These are phyloP conservation scores for Paedocypris micromegethes DNA, from an alignment of 2,797 vertebrate species.

Conservation along the genomic window DNA sequence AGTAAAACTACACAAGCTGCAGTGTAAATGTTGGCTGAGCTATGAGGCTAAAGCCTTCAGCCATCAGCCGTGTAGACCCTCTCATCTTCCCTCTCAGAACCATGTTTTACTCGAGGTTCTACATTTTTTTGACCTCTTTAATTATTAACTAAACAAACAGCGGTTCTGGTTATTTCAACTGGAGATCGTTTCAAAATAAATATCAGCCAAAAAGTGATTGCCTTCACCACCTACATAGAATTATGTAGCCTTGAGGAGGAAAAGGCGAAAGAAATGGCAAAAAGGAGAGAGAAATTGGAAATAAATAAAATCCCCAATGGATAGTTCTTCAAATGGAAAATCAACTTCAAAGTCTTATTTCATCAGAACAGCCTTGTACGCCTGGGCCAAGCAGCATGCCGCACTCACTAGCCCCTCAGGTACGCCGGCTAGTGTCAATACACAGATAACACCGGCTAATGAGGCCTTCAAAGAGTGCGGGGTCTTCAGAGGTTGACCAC, in stretches of 20 bases:
- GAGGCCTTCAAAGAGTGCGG: constrained; percentile 75
- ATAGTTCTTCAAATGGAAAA: constrained; percentile 75
- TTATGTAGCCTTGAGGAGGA: constrained; percentile 60
- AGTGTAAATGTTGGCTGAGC: constrained; percentile 9
- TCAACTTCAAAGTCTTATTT: constrained; percentile 78
- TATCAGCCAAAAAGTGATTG: constrained; percentile 55
- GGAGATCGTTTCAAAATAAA: constrained; percentile 56
- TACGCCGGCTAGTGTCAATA: constrained; percentile 52
- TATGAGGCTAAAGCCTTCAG: background rate
- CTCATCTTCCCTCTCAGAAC: constrained; percentile 6
- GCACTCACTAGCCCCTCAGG: constrained; percentile 62
- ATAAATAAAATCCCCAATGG: constrained; percentile 71
- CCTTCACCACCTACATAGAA: constrained; percentile 61
- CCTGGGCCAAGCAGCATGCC: constrained; percentile 49
- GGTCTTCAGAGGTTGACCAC: constrained; percentile 69
- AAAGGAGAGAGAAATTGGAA: constrained; percentile 51
- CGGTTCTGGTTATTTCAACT: constrained; percentile 47
- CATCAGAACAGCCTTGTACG: constrained; percentile 59
- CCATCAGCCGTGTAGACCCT: background rate
- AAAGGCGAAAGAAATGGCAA: constrained; percentile 10
- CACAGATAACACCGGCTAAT: constrained; percentile 61
- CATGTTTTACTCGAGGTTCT: background rate
- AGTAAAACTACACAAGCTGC: background rate
- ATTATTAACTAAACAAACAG: constrained; percentile 47
- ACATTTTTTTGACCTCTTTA: constrained; percentile 22